Percentiles rank a stretch among this genome's conserved stretches.
Evolutionary conservation across 2,888 invertebrate species (phyloP).

Genomic region (Mythimna impura): DNA sequence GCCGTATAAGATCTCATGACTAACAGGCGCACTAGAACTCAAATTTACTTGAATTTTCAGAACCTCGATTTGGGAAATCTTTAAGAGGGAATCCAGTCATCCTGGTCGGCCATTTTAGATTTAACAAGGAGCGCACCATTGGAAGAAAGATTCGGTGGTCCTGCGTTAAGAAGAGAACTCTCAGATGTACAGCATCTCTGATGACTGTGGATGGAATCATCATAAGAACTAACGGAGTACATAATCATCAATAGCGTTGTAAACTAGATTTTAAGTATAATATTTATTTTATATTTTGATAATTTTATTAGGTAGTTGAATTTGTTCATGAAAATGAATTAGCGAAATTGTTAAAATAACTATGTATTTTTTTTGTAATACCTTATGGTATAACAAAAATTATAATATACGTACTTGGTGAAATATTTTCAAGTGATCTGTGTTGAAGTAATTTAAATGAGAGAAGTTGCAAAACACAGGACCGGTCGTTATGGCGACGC

Average conservation of each 20-base stretch:
- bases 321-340: not conserved
- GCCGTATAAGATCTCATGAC: not conserved
- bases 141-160: conserved; percentile 65
- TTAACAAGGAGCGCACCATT: conserved; percentile 50
- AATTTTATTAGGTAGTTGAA: too few relatives aligned
- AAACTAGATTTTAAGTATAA: not conserved
- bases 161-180: conserved; percentile 65
- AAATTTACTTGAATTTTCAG: conserved; percentile 28
- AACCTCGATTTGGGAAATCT: conserved; percentile 53
- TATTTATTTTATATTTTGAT: too few relatives aligned
- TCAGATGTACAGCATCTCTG: conserved; percentile 64
- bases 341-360: not conserved
- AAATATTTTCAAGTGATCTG: not conserved
- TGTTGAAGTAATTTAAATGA: not conserved
- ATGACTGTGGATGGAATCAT: conserved; percentile 61
- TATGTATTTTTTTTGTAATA: not conserved
- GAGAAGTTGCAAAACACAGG: not conserved
- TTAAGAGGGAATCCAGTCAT: conserved; percentile 66
- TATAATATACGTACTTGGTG: not conserved
- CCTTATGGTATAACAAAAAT: too few relatives aligned
- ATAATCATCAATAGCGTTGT: conserved; percentile 42
- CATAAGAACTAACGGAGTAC: conserved; percentile 40
- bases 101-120: conserved; percentile 56
- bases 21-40: not conserved
- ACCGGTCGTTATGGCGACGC: too few relatives aligned